Evolutionary conservation across 2,113 vertebrate genomes (phyloP).

Genomic region (Nothoprocta pentlandii): DNA sequence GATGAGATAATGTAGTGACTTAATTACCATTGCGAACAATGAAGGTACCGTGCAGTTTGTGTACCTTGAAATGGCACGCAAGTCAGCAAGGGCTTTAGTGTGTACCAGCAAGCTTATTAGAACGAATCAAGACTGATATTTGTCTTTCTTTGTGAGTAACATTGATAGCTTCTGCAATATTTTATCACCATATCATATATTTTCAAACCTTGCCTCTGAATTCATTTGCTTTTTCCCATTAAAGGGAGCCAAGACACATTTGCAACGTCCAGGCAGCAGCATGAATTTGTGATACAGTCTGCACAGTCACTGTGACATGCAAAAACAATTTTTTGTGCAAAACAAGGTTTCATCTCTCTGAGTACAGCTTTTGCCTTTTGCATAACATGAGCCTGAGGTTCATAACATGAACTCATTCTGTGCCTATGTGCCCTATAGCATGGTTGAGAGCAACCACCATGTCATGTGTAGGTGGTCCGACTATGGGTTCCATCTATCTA

Average conservation of each 20-base stretch:
- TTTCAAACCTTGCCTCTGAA: constrained; percentile 34
- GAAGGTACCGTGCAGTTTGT: constrained; percentile 61
- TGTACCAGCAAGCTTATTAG: neutral
- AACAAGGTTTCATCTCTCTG: constrained; percentile 14
- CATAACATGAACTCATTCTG: neutral
- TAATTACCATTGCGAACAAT: constrained; percentile 70
- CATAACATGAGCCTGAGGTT: neutral
- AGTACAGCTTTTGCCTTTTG: constrained; percentile 9
- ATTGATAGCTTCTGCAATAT: neutral
- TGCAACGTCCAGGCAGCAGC: constrained; percentile 42
- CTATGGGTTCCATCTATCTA: neutral
- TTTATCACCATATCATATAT: constrained; percentile 1
- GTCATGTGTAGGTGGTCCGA: neutral
- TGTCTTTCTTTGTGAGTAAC: neutral
- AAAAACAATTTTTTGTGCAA: constrained; percentile 44
- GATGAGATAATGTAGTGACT: constrained; percentile 73
- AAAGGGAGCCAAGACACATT: constrained; percentile 49
- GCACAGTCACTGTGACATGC: constrained; percentile 25
- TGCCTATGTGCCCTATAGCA: neutral
- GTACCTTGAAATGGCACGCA: constrained; percentile 49
- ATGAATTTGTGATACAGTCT: constrained; percentile 13
- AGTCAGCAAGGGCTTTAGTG: constrained; percentile 16
- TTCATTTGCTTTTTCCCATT: constrained; percentile 22
- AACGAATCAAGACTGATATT: constrained; percentile 30
- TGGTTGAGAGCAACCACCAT: neutral